Evolutionary conservation across 2,113 vertebrate species (phyloP), one percentile per base, ranked within the genome.

Genomic region (Podilymbus podiceps): DNA sequence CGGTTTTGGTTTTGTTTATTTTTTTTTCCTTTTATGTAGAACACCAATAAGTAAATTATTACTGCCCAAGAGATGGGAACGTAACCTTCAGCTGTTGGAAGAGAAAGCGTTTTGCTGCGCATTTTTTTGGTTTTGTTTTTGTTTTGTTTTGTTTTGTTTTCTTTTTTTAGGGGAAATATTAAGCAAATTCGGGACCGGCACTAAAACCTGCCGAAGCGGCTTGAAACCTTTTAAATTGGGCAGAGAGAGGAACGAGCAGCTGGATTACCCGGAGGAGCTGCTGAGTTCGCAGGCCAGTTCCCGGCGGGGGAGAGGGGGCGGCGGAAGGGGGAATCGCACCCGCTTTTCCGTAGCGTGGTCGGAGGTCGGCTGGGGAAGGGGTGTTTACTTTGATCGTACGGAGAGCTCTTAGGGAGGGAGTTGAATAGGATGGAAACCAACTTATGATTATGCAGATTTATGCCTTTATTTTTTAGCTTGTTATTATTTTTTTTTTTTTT

Each of bases 401-500:
- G 72, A 85, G 93, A 89, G 77, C 94, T 90, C 80, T 28, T 83
- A 91, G 88, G 84, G 50, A 79, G 52, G 76, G 94, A 67, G 64
- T 60, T 59, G 8, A 35, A 16, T 85, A 85, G 90, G 81, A 90
- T 89, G 94, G 93, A 96, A 97, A 97, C 94, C 95, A 91, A 95
- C 59, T 94, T 89, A 92, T 87, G 96, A 96, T 98, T 97, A 97
- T 98, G 96, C 97, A 98, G 98, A 98, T 95, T 89, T 92, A 98
- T 98, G 98, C 97, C 98, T 98, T 98, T 97, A 93, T 96, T 98
- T 98, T 98, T 96, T 95, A 98, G 94, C 90, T 23, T 96, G 97
- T 98, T 96, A 23, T 50, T 50, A 14, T 52, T 33, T 97, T 98
- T 98, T 98, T 96, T 50, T 25, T 52, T 33, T 97, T 98, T 98